Evolutionary conservation across 2,888 invertebrate genomes (phyloP).

Genomic region (Sericinus montela): DNA sequence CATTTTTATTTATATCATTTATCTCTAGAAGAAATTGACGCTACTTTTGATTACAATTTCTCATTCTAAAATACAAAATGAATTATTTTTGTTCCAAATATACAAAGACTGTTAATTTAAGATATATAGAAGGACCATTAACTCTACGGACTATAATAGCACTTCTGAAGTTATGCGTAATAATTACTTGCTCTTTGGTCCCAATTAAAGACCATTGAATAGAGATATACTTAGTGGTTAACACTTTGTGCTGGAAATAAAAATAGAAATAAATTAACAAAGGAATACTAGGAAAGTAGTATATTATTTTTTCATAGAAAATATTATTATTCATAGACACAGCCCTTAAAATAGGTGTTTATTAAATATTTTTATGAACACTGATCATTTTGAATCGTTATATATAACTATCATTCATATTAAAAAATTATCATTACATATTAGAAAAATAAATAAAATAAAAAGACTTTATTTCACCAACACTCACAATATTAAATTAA

Average conservation of each 20-base stretch:
- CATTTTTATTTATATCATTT: slow-evolving; percentile 47
- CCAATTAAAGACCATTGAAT: slow-evolving; percentile 58
- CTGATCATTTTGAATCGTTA: too few species aligned
- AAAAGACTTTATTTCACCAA: too few species aligned
- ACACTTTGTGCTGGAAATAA: slow-evolving; percentile 15
- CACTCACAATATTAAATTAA: too few species aligned
- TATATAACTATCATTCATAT: too few species aligned
- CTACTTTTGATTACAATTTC: neutral
- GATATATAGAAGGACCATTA: slow-evolving; percentile 52
- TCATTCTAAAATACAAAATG: slow-evolving; percentile 6
- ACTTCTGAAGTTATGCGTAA: slow-evolving; percentile 65
- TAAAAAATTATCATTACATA: too few species aligned
- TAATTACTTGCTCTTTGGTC: slow-evolving; percentile 61
- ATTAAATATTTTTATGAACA: too few species aligned
- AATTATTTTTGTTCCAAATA: slow-evolving; percentile 1
- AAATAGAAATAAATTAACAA: neutral
- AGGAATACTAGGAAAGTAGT: too few species aligned
- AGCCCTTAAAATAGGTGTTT: too few species aligned
- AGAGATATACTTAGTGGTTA: slow-evolving; percentile 37
- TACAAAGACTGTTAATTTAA: slow-evolving; percentile 19
- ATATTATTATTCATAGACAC: too few species aligned
- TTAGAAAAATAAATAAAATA: too few species aligned
- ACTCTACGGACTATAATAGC: slow-evolving; percentile 39
- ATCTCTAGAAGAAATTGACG: slow-evolving; percentile 11
- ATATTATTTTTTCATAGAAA: too few species aligned